A percentile compares a stretch with the other conserved stretches of the same genome.
Conservation (phyloP, 92 coral and sea anemone genomes). For the Porites lobata region DNA sequence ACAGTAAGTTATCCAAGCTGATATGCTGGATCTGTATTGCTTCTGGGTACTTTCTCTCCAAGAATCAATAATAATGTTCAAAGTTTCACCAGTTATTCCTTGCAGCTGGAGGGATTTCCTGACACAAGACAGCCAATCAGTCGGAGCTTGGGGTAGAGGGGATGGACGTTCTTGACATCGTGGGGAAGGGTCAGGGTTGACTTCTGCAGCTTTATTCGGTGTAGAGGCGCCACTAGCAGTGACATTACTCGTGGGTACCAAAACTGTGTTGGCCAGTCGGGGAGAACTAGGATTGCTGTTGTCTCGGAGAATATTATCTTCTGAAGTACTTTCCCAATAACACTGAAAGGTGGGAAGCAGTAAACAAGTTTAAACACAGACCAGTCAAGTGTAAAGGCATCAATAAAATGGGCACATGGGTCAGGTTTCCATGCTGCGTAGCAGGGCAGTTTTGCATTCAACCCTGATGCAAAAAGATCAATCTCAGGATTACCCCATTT, state of each 20-base stretch:
- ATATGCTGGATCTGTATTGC: slow-evolving; percentile 50
- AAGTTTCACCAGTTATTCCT: slow-evolving; percentile 38
- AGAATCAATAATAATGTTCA: slow-evolving; percentile 50
- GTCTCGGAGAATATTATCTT: not conserved
- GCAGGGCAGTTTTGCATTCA: slow-evolving; percentile 46
- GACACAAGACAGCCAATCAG: no score
- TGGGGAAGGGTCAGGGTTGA: slow-evolving; percentile 50
- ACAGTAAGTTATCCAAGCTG: slow-evolving; percentile 42
- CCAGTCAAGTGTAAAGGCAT: slow-evolving; percentile 75
- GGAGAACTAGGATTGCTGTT: slow-evolving; percentile 58
- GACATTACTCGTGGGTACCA: slow-evolving; percentile 64
- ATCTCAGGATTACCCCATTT: slow-evolving; percentile 62
- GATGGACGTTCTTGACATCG: slow-evolving; percentile 44
- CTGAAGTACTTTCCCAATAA: slow-evolving; percentile 6
- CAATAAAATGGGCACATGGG: slow-evolving; percentile 58
- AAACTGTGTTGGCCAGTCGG: slow-evolving; percentile 59
- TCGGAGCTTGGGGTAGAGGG: slow-evolving; percentile 19
- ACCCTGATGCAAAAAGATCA: slow-evolving; percentile 25
- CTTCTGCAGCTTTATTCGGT: slow-evolving; percentile 18
- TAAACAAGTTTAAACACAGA: not conserved
- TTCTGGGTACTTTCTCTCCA: slow-evolving; percentile 59
- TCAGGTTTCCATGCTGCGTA: slow-evolving; percentile 71
- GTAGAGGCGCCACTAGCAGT: slow-evolving; percentile 44
- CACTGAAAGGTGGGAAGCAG: slow-evolving; percentile 18
- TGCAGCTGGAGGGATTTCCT: no score